Base-by-base conservation (phyloP, 2,888 invertebrate genomes). In the Lutraria lutraria region DNA sequence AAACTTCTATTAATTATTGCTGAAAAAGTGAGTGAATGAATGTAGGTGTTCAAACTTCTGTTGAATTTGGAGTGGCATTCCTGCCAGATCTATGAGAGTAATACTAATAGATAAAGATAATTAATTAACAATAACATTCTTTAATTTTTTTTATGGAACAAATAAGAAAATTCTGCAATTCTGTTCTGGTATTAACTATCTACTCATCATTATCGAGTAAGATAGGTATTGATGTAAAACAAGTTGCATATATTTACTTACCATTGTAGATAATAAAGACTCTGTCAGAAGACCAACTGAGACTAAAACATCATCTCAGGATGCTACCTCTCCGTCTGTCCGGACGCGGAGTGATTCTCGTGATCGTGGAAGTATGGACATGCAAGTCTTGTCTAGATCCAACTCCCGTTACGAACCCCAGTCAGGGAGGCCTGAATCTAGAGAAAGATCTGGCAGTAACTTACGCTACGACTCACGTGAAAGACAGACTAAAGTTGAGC, bases 321-420 rank as follows among this genome's bases (percentile, higher is more conserved):
- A 88, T 63, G 54, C 25, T 60, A 34, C 79, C 15, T 56, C 82
- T 15, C 84, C 52, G 21, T 43, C 83, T n/a, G 81, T 89, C 25
- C 68, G 85, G 31, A 89, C 87, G n/a, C 87, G 89, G 21, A 85
- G 87, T 87, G 89, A 89, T 76, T 89, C 87, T 8, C 60, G 87
- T 81, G 88, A 88, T 29, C 76, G 88, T 60, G 82, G 82, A 13
- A 80, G 43, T 31, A 60, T 54, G n/a, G 91, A 91, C 1, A 91
- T 90, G 88, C 91, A 89, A 56, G 87, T 84, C 12, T 81, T 91
- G 72, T 91, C 91, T 19, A 76, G 89, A 68, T 88, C 91, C 10
- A 91, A 56, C 52, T 91, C 91, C 10, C 56, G 88, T n/a, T 83
- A 85, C 21, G 87, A 89, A n/a, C 53, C 76, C 10, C 87, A 83